Evolutionary conservation across 1,140 invertebrate species (phyloP).

Genomic region (Anadara kagoshimensis): DNA sequence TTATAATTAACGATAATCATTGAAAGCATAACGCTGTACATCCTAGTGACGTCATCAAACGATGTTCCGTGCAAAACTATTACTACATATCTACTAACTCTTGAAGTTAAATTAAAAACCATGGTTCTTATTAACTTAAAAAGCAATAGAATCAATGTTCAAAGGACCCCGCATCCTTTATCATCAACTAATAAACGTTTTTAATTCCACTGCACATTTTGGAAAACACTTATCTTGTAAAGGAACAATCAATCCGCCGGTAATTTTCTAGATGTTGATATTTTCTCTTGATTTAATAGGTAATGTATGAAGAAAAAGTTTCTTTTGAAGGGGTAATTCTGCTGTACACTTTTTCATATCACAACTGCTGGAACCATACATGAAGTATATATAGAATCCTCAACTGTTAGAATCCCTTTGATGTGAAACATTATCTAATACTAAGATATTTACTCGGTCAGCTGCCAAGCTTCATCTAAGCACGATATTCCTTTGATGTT

Average conservation of each 20-base stretch:
- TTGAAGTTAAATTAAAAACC: no score
- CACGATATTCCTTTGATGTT: conserved; percentile 43
- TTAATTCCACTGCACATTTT: conserved; percentile 19
- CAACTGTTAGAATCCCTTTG: conserved; percentile 39
- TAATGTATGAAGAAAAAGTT: not conserved
- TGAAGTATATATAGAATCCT: conserved; percentile 19
- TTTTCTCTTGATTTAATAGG: conserved; percentile 1
- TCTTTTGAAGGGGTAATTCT: conserved; percentile 14
- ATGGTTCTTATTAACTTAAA: no score
- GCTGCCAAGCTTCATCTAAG: conserved; percentile 38
- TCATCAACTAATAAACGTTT: no score
- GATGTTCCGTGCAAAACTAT: no score
- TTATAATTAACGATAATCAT: no score
- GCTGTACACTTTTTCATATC: conserved; percentile 10
- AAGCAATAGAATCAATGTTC: no score
- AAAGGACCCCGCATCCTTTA: no score
- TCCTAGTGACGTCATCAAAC: no score
- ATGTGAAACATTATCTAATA: conserved; percentile 47
- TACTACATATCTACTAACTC: no score
- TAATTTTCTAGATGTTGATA: conserved; percentile 1
- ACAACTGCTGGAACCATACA: conserved; percentile 4
- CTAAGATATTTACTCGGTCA: conserved; percentile 22
- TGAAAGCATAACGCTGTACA: no score
- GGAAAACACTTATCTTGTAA: conserved; percentile 16
- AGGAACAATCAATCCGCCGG: not conserved